A percentile compares a stretch with the other conserved stretches of the same genome.
Evolutionary conservation across 2,797 vertebrate genomes (phyloP).

Genomic region (Tadarida brasiliensis): DNA sequence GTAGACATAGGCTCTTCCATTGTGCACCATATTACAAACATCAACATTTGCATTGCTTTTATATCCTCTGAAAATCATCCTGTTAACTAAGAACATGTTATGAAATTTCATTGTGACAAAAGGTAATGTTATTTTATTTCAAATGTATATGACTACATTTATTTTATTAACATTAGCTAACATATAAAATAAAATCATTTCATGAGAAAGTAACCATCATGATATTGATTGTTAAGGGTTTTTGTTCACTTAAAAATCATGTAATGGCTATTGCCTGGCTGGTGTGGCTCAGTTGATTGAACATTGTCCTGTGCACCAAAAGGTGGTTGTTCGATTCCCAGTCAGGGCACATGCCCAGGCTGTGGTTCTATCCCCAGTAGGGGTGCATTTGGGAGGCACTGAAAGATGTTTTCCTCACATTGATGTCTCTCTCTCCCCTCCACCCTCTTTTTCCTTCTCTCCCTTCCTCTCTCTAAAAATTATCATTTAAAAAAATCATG

Average conservation of each 20-base stretch:
- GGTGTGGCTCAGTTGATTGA: neutral
- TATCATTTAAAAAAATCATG: neutral
- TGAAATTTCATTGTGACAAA: neutral
- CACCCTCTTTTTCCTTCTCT: neutral
- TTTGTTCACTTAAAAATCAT: constrained; percentile 9
- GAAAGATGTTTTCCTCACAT: neutral
- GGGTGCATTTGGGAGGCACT: neutral
- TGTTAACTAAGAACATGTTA: neutral
- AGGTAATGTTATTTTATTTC: neutral
- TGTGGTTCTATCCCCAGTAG: neutral
- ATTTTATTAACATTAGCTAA: neutral
- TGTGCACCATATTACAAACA: neutral
- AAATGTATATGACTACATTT: neutral
- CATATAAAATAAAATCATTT: neutral
- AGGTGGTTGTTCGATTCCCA: neutral
- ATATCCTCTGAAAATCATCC: neutral
- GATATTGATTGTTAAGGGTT: neutral
- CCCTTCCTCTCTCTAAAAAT: neutral
- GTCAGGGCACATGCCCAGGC: neutral
- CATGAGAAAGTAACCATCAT: neutral
- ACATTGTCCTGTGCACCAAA: neutral
- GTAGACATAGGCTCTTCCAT: neutral
- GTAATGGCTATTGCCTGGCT: neutral
- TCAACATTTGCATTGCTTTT: neutral
- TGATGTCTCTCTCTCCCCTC: neutral